Evolutionary conservation across 2,113 vertebrate species (phyloP).

Genomic region (Rhea americana): DNA sequence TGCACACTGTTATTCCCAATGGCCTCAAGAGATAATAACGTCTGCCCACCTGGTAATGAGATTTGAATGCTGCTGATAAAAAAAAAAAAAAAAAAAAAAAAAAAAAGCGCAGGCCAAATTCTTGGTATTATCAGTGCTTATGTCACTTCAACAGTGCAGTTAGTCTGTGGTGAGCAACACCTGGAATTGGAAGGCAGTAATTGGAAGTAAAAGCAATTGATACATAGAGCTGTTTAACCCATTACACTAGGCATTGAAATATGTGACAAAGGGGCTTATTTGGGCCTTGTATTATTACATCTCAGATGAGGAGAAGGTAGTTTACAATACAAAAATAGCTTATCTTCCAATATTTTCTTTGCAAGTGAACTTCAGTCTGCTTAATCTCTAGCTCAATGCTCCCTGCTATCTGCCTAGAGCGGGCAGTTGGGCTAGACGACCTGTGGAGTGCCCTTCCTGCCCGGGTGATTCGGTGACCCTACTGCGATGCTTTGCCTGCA

Average conservation of each 20-base stretch:
- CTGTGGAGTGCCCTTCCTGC: background rate
- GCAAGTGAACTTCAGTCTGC: background rate
- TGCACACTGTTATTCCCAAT: constrained; percentile 41
- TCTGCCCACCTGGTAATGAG: constrained; percentile 62
- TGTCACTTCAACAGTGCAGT: background rate
- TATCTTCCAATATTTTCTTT: background rate
- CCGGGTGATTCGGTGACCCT: background rate
- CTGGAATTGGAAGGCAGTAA: background rate
- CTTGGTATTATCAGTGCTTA: constrained; percentile 52
- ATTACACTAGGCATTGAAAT: background rate
- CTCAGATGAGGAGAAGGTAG: background rate
- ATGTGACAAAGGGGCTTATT: background rate
- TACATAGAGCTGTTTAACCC: background rate
- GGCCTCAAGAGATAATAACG: constrained; percentile 54
- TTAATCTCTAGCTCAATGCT: background rate
- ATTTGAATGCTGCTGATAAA: constrained; percentile 48
- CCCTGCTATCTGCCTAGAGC: background rate
- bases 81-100: constrained; percentile 14
- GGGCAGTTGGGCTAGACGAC: background rate
- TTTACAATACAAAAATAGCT: background rate
- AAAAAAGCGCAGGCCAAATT: constrained; percentile 47
- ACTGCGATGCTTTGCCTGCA: background rate
- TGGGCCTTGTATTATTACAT: background rate
- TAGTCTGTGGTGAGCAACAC: background rate
- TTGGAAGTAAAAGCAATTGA: constrained; percentile 21